These are phyloP conservation scores for Elgonia sp. DNA, from an alignment of 2,888 invertebrate genomes.

Conservation along the genomic window DNA sequence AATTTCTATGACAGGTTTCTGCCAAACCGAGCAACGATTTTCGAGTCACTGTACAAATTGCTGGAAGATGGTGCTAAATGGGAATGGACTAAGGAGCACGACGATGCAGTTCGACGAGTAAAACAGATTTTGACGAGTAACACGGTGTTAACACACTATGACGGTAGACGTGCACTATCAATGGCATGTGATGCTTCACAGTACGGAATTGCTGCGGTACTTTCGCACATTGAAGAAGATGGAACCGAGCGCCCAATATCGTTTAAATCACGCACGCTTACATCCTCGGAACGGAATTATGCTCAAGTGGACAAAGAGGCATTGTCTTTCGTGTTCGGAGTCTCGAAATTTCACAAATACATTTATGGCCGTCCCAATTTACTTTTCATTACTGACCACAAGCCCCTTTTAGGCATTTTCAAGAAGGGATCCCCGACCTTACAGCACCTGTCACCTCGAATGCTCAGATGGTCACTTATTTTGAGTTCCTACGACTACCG, in stretches of 20 bases:
- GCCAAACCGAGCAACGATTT: not conserved
- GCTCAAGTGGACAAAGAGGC: conserved; percentile 34
- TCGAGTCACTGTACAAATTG: conserved; percentile 17
- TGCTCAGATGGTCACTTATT: conserved; percentile 33
- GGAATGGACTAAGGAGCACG: conserved; percentile 16
- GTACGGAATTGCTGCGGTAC: conserved; percentile 17
- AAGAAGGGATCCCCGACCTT: conserved; percentile 9
- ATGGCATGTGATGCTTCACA: conserved; percentile 30
- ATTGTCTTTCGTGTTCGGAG: conserved; percentile 25
- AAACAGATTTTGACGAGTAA: not conserved
- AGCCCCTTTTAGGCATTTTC: conserved; percentile 22
- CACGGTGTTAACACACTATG: conserved; percentile 5
- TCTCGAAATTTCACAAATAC: conserved; percentile 31
- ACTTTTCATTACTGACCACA: conserved; percentile 18
- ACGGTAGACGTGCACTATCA: conserved; percentile 42
- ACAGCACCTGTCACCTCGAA: conserved; percentile 27
- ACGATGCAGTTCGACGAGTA: not conserved
- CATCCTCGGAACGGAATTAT: conserved; percentile 14
- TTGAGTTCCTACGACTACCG: conserved; percentile 19
- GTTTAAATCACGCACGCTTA: conserved; percentile 24
- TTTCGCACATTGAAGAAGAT: conserved; percentile 1
- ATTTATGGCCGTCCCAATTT: conserved; percentile 12
- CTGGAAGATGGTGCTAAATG: not conserved
- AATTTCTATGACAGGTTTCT: conserved; percentile 22
- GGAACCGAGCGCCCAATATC: conserved; percentile 9